Conservation (phyloP, 2,113 vertebrate species). For the Ploceus nigricollis region DNA sequence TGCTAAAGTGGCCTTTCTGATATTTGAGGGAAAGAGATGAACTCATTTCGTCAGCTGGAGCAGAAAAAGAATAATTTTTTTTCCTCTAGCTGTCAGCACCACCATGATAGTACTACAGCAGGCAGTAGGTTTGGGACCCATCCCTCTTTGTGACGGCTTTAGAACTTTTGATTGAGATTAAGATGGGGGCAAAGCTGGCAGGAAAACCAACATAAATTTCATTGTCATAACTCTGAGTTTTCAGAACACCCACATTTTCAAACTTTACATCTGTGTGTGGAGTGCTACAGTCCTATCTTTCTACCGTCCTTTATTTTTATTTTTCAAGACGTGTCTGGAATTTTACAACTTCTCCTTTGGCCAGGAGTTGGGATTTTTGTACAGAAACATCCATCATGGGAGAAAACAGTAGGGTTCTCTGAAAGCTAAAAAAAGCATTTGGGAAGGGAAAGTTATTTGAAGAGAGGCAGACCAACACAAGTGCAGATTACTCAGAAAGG, state of each 20-base stretch:
- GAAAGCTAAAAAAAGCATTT: background rate
- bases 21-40: background rate
- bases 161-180: background rate
- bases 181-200: background rate
- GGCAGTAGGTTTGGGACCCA: background rate
- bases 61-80: background rate
- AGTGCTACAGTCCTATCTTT: background rate
- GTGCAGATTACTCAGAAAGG: background rate
- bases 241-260: background rate
- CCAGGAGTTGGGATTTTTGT: background rate
- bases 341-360: background rate
- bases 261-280: background rate
- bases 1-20: background rate
- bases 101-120: rapidly evolving
- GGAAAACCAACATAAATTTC: background rate
- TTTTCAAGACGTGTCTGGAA: background rate
- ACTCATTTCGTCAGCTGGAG: background rate
- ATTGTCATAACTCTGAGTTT: background rate
- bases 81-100: background rate
- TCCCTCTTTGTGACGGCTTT: background rate
- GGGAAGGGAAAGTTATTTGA: background rate
- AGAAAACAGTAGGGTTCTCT: background rate
- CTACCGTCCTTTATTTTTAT: background rate
- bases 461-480: background rate
- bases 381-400: background rate